Conservation (phyloP, 1,140 invertebrate species). For the Dryas iulia region DNA sequence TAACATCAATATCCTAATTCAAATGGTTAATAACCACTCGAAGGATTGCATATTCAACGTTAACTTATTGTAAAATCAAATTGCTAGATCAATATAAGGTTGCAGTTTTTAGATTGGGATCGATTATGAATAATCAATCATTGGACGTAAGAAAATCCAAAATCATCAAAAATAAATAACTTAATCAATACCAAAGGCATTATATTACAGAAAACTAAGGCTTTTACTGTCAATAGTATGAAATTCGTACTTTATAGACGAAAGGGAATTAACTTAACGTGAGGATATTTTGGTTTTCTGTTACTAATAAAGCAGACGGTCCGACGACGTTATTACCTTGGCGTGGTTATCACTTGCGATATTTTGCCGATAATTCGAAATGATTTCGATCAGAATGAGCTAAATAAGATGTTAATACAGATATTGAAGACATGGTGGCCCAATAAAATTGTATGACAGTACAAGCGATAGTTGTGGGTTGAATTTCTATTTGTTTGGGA, state of each 20-base stretch:
- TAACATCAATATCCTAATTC: too few species aligned
- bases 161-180: too few species aligned
- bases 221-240: neutral
- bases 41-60: too few species aligned
- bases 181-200: neutral
- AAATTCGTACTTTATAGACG: conserved; percentile 9
- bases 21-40: too few species aligned
- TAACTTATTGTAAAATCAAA: too few species aligned
- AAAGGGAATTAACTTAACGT: conserved; percentile 12
- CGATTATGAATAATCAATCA: too few species aligned
- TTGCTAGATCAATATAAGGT: too few species aligned
- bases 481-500: too few species aligned
- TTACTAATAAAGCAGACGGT: conserved; percentile 17
- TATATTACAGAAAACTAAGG: neutral
- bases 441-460: neutral
- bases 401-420: neutral
- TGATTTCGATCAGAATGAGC: neutral
- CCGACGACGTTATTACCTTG: conserved; percentile 18
- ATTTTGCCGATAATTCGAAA: conserved; percentile 4
- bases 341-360: conserved; percentile 5
- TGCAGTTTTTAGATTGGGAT: too few species aligned
- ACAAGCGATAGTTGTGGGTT: too few species aligned
- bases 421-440: neutral
- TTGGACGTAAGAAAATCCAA: too few species aligned
- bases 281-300: conserved; percentile 16